Evolutionary conservation across 92 coral and sea anemone species (phyloP), one percentile per base, ranked within the genome.

Genomic region (Pocillopora grandis): DNA sequence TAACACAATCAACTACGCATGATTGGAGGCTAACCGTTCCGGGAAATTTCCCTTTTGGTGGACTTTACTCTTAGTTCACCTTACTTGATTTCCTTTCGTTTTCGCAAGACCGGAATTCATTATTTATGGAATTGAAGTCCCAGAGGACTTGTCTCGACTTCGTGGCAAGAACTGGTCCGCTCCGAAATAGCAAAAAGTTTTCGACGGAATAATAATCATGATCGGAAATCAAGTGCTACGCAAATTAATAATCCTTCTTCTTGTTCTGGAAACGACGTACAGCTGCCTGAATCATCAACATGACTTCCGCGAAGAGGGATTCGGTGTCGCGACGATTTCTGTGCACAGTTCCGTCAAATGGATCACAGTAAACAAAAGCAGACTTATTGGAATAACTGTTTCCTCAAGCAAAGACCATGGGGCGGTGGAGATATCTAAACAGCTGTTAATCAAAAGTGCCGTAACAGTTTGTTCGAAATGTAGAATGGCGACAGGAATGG

Each of bases 401-500:
- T 88, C 96, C 0, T 90, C 92, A 17, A 64, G 77, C 15, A 70
- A 80, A 71, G 85, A 77, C 42, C 60, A 70, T 31, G 91, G 90
- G 33, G 78, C 87, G 2, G 67, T 81, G 10, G 92, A 88, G 35
- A 31, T 88, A 20, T 74, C 80, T 23, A 77, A 83, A 55, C 78
- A 77, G 33, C 48, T 91, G 62, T 86, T 78, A 9, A 76, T 90
- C 71, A 90, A 88, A 66, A 93, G 94, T 59, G 85, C 92, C 0
- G 96, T 93, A 27, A 83, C 90, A 0, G 89, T 81, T 21, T 90
- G 96, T 75, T 74, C 94, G 10, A 88, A 88, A 87, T 90, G 96
- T 79, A 36, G 96, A 23, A 82, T 87, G 87, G 94, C 96, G 7
- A 88, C 96, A 13, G 96, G 94, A 11, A 77, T 87, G 81, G 94